A percentile compares a stretch with the other conserved stretches of the same genome.
Evolutionary conservation across 2,888 invertebrate genomes (phyloP).

Genomic region (Drosophila algonquin): DNA sequence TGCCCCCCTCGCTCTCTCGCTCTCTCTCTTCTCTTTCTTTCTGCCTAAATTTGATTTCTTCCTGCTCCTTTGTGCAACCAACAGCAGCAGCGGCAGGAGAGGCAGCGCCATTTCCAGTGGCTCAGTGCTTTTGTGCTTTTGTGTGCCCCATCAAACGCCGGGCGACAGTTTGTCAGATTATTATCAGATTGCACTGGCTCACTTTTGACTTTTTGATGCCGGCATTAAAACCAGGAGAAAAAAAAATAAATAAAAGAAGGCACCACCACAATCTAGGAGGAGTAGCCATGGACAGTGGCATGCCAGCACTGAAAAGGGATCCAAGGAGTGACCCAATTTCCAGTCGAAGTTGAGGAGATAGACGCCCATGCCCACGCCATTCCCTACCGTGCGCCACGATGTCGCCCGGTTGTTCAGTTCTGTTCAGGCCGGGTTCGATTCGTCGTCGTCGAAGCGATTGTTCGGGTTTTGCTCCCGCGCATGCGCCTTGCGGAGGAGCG

Average conservation of each 20-base stretch:
- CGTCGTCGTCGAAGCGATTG: slow-evolving; percentile 66
- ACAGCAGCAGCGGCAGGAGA: no score
- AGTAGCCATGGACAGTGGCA: slow-evolving; percentile 51
- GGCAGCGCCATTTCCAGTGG: not conserved
- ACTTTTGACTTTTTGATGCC: slow-evolving; percentile 77
- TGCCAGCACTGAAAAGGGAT: slow-evolving; percentile 47
- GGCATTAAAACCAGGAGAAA: slow-evolving; percentile 47
- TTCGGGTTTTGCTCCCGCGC: slow-evolving; percentile 75
- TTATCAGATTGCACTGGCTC: slow-evolving; percentile 82
- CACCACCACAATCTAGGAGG: slow-evolving; percentile 13
- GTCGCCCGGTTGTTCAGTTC: slow-evolving; percentile 18
- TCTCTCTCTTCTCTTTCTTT: slow-evolving; percentile 26
- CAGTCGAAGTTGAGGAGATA: not conserved
- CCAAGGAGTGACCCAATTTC: not conserved
- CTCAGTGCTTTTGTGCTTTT: slow-evolving; percentile 42
- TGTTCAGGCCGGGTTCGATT: slow-evolving; percentile 37
- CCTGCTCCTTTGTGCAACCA: slow-evolving; percentile 70
- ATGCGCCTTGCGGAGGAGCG: slow-evolving; percentile 58
- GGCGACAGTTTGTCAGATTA: slow-evolving; percentile 82
- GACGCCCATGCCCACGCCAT: slow-evolving; percentile 12
- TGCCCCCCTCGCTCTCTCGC: slow-evolving; percentile 34
- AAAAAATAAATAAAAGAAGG: slow-evolving; percentile 13
- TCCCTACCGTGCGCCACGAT: slow-evolving; percentile 24
- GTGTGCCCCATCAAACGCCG: slow-evolving; percentile 79
- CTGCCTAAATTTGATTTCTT: slow-evolving; percentile 76